phyloP scores from a whole-genome alignment of 2,888 invertebrate genomes.

The Conomelus anceps region DNA sequence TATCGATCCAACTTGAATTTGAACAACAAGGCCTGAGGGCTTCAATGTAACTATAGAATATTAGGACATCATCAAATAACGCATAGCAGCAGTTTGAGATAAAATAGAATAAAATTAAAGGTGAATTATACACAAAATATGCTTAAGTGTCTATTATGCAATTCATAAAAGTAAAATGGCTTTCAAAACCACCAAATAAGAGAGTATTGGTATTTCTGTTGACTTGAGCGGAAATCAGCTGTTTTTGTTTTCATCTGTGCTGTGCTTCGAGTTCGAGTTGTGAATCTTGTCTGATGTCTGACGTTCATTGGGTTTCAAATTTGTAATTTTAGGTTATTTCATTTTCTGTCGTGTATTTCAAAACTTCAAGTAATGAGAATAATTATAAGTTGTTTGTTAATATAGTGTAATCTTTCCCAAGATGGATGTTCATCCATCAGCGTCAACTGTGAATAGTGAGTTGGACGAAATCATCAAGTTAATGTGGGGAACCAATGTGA shows the following conservation, averaged over 20 bases:
- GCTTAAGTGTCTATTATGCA: background rate
- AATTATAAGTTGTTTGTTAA: slow-evolving; percentile 8
- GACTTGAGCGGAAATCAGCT: slow-evolving; percentile 5
- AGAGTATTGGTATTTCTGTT: background rate
- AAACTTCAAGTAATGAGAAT: slow-evolving; percentile 1
- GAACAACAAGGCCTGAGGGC: background rate
- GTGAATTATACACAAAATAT: background rate
- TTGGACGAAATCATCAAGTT: slow-evolving; percentile 67
- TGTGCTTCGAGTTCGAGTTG: background rate
- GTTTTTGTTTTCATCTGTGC: background rate
- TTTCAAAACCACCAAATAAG: background rate
- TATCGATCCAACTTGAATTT: no score
- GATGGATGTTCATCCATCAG: slow-evolving; percentile 47
- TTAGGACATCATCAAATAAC: no score
- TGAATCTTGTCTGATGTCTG: background rate
- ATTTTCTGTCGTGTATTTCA: background rate
- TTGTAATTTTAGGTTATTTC: slow-evolving; percentile 22
- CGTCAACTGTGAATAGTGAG: slow-evolving; percentile 51
- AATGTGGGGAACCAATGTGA: slow-evolving; percentile 78
- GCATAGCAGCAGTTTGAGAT: no score
- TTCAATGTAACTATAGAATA: background rate
- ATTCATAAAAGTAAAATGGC: background rate
- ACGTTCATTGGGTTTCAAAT: background rate
- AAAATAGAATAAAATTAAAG: no score
- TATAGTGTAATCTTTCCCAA: background rate